Conservation (phyloP, 2,797 vertebrate species). For the Halcyon leucocephala region DNA sequence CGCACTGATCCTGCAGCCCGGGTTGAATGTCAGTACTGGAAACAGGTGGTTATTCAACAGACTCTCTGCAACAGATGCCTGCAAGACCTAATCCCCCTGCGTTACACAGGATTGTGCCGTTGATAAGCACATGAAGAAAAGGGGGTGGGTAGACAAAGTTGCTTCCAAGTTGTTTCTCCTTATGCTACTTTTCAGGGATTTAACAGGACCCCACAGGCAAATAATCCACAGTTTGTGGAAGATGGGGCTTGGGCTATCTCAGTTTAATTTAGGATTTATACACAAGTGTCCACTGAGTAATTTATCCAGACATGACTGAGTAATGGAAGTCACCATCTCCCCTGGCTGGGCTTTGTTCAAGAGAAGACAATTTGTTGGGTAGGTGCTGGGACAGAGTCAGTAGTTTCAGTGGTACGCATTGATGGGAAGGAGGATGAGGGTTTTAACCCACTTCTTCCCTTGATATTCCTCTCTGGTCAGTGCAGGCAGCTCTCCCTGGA, state of each 20-base stretch:
- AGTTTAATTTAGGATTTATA: background rate
- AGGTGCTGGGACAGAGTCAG: accelerated
- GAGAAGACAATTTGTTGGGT: background rate
- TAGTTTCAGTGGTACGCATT: accelerated
- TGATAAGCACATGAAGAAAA: background rate
- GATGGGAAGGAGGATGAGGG: background rate
- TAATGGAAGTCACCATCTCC: background rate
- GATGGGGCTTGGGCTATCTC: background rate
- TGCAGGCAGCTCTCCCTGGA: background rate
- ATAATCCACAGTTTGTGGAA: background rate
- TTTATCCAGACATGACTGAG: background rate
- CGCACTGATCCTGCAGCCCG: background rate
- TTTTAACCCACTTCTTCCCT: background rate
- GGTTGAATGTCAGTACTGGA: background rate
- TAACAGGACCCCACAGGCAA: background rate
- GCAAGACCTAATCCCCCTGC: background rate
- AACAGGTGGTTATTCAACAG: background rate
- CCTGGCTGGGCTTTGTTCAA: background rate
- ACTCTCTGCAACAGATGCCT: background rate
- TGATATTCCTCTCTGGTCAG: background rate
- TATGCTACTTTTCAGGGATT: background rate
- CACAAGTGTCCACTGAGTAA: background rate
- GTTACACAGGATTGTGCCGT: background rate
- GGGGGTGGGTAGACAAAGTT: background rate
- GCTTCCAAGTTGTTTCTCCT: background rate